Evolutionary conservation across 2,113 vertebrate genomes (phyloP), one percentile per base, ranked within the genome.

Genomic region (Leiothrix lutea): DNA sequence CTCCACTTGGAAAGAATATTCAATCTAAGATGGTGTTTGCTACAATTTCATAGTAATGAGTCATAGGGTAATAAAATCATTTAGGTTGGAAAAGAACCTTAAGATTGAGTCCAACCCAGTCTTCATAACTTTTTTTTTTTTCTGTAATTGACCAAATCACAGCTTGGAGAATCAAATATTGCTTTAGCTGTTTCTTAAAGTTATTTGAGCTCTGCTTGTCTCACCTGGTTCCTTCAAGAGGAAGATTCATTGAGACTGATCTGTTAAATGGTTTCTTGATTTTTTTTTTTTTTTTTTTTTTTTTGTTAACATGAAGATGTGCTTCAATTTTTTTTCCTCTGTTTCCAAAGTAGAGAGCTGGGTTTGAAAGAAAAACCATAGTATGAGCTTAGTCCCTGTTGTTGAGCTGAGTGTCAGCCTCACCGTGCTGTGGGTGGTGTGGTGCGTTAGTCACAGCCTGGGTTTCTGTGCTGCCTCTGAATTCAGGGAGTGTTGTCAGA

Each of bases 81-180:
- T 72, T 69, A 38, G 9, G 11, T 45, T 85, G 66, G 35, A 75
- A 58, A 85, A 79, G 38, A 92, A 21, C 42, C 12, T 36, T 42
- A 64, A 77, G 13, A 56, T 80, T 0, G 0, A 38, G 23, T 77
- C 38, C 11, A 58, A 20, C 29, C 0, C 1, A 65, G 28, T 69
- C 8, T 57, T 61, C 54, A 50, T 17, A 50, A 20, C 15, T 47
- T 79, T 35, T 8, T 75, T 66, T 61, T 36, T 48, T 56, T 35
- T 61, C 13, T 92, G 18, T 61, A 62, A 62, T 22, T 74, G 38
- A 42, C 33, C 33, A 47, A 31, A 26, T 48, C n/a, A 33, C 8
- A 70, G 31, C 31, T 70, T 65, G 9, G 25, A 73, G 25, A 77
- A 80, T 45, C 19, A 69, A 66, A 21, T 77, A 60, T 0, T 86